Percentiles rank a stretch among this genome's conserved stretches.
Evolutionary conservation across 2,113 vertebrate species (phyloP).

Genomic region (Xyrauchen texanus): DNA sequence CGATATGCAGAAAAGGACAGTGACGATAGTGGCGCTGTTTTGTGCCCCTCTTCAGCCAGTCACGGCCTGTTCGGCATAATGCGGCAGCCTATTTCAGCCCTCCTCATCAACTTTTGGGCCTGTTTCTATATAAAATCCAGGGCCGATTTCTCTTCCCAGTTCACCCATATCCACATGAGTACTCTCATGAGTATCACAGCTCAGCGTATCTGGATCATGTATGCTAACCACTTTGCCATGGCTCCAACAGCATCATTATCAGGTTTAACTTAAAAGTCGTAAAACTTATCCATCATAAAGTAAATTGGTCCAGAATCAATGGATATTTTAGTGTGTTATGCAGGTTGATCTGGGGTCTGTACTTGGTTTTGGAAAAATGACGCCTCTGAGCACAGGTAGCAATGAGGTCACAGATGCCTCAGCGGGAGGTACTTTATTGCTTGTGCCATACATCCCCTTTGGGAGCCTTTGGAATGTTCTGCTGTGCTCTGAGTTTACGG

Average conservation of each 20-base stretch:
- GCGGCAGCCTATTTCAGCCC: too few relatives aligned
- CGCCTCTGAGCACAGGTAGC: background rate
- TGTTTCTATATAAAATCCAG: too few relatives aligned
- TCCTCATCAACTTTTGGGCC: too few relatives aligned
- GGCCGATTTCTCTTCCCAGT: too few relatives aligned
- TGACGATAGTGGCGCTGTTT: too few relatives aligned
- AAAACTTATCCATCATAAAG: background rate
- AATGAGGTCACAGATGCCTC: conserved; percentile 2
- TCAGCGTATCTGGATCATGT: too few relatives aligned
- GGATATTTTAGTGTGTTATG: background rate
- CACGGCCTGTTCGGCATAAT: too few relatives aligned
- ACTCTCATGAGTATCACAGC: too few relatives aligned
- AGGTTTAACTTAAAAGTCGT: background rate
- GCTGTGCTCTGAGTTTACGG: conserved; percentile 29
- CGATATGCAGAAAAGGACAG: too few relatives aligned
- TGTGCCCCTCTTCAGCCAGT: too few relatives aligned
- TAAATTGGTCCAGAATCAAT: background rate
- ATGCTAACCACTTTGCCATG: too few relatives aligned
- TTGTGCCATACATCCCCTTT: conserved; percentile 12
- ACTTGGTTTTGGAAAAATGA: background rate
- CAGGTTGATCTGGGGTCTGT: background rate
- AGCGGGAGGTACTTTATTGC: background rate
- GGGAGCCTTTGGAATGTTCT: conserved; percentile 24
- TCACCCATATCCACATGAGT: too few relatives aligned
- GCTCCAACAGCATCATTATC: background rate